Evolutionary conservation across 1,140 invertebrate genomes (phyloP), one percentile per base, ranked within the genome.

Genomic region (Drosophila saltans): DNA sequence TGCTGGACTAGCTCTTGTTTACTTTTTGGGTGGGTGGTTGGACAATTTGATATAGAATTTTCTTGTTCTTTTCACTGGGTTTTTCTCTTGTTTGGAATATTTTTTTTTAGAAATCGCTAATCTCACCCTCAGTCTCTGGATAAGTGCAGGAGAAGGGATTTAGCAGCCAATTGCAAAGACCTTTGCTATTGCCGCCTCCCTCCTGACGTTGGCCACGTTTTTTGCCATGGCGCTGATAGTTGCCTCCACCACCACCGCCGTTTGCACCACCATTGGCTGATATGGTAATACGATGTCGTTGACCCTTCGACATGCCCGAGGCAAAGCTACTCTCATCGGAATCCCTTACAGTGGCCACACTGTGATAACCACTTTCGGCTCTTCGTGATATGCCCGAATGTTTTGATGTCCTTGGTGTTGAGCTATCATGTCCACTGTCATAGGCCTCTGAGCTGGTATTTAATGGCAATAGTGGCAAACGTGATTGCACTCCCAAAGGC

Each of bases 361-460:
- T 97, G 81, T 98, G 97, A 89, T 98, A 98, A 2, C 97, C 97
- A 85, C 97, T 97, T 91, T 97, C 96, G 1, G 96, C 96, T 21
- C 95, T 94, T 78, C 95, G 93, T 0, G 95, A 96, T 9, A 96
- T 94, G 0, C 95, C 95, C 66, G 96, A 96, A 72, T 96, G 95
- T 91, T 96, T 96, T 1, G 96, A 95, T 21, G 96, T 96, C 5
- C 96, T 94, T 56, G 95, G 97, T 55, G 96, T 96, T 2, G 95
- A 95, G 2, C 95, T 95, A 76, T 97, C 96, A 72, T 97, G 96
- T 0, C 96, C 96, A 77, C 96, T 97, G 90, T 97, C 96, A 78
- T 96, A 97, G 10, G 96, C 96, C 58, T 94, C 94, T 7, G 86
- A 92, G 39, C 91, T 91, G 65, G 81, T 90, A 43, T 91, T 91